Conservation (phyloP, 2,888 invertebrate species). For the Tenthredo amoena region DNA sequence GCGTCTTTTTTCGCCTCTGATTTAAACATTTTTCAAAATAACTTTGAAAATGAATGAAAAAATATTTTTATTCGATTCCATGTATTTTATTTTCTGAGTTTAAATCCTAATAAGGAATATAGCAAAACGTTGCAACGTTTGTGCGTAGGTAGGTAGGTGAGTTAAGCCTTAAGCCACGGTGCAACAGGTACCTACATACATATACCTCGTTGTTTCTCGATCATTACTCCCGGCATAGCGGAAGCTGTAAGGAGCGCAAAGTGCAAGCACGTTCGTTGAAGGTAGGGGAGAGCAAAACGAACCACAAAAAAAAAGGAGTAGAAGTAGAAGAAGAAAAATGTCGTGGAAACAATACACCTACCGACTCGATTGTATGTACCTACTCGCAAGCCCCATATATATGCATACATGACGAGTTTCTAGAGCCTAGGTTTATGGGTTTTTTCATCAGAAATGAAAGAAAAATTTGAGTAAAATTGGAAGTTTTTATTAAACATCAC, state of each 20-base stretch:
- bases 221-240: constrained; percentile 38
- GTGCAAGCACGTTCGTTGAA: constrained; percentile 34
- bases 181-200: not conserved
- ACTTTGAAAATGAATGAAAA: not conserved
- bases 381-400: not conserved
- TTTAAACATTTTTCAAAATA: not conserved
- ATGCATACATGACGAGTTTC: not conserved
- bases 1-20: not conserved
- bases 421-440: not conserved
- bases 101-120: not conserved
- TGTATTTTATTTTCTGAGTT: not conserved
- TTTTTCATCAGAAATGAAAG: not conserved
- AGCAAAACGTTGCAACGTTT: not conserved
- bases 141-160: not conserved
- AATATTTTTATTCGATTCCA: not conserved
- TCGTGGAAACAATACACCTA: constrained; percentile 27
- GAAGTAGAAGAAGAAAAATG: constrained; percentile 18
- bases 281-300: not conserved
- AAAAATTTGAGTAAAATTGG: not conserved
- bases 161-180: not conserved
- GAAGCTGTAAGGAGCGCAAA: constrained; percentile 18
- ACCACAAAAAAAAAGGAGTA: not conserved
- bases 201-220: constrained; percentile 33
- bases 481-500: not conserved
- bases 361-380: constrained; percentile 10